Evolutionary conservation across 2,113 vertebrate genomes (phyloP).

Genomic region (Xenopus tropicalis): DNA sequence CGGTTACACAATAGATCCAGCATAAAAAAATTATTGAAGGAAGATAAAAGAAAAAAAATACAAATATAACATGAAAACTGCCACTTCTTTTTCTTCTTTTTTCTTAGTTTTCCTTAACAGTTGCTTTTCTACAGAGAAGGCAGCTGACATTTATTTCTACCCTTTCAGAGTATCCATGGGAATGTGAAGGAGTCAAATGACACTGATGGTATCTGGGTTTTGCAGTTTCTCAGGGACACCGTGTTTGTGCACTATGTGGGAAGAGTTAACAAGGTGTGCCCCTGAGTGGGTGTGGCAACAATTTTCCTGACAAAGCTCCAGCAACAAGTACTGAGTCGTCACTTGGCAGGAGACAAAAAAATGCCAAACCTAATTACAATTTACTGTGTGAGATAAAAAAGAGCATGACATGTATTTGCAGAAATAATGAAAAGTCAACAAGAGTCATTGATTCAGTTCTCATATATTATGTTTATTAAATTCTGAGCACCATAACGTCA

Average conservation of each 20-base stretch:
- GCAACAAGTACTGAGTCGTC: conserved; percentile 41
- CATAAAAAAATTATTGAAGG: conserved; percentile 13
- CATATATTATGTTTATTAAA: not conserved
- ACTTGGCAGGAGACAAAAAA: conserved; percentile 33
- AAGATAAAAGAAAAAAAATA: not conserved
- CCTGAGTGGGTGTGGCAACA: conserved; percentile 34
- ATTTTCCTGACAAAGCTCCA: conserved; percentile 33
- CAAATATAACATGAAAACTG: no score
- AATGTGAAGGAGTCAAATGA: conserved; percentile 32
- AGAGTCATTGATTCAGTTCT: not conserved
- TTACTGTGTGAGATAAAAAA: not conserved
- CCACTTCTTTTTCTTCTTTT: not conserved
- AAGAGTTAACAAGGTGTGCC: conserved; percentile 43
- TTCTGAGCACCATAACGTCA: no score
- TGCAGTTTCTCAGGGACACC: conserved; percentile 3
- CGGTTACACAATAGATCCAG: conserved; percentile 7
- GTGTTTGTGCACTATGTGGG: conserved; percentile 10
- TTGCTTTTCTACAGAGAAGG: not conserved
- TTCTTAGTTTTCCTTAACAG: conserved; percentile 1
- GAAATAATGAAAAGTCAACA: conserved; percentile 17
- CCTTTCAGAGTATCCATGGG: not conserved
- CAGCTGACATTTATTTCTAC: not conserved
- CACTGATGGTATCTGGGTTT: conserved; percentile 14
- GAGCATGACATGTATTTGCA: conserved; percentile 14
- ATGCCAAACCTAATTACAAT: conserved; percentile 35